A percentile compares a stretch with the other conserved stretches of the same genome.
These are phyloP conservation scores for Campoplex capitator DNA, from an alignment of 2,888 invertebrate species.

Conservation along the genomic window DNA sequence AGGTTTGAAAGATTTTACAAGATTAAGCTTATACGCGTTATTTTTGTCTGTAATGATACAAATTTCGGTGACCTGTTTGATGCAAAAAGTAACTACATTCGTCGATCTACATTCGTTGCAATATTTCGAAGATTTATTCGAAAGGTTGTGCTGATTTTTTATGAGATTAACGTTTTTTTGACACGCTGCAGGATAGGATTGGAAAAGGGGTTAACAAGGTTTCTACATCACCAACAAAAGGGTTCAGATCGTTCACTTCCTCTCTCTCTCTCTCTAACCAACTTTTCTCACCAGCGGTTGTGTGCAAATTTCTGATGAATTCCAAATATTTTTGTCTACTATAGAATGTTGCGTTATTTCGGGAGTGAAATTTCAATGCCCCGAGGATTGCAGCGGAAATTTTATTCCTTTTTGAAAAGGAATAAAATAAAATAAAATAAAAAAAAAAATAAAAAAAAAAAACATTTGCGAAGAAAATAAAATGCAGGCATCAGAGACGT, in stretches of 20 bases:
- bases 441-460: no score
- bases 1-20: no score
- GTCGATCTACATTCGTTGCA: not conserved
- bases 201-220: conserved; percentile 1
- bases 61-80: not conserved
- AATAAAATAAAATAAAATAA: no score
- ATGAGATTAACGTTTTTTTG: not conserved
- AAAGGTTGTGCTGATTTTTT: not conserved
- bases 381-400: conserved; percentile 9
- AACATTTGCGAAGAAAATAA: not conserved
- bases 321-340: conserved; percentile 51
- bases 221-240: not conserved
- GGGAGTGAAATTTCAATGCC: not conserved
- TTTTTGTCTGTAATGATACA: no score
- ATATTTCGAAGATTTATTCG: not conserved
- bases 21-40: no score
- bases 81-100: no score
- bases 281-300: not conserved
- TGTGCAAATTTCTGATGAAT: conserved; percentile 53
- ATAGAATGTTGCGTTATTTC: not conserved
- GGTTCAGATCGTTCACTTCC: not conserved
- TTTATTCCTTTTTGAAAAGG: not conserved
- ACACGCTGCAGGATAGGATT: not conserved
- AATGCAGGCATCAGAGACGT: not conserved
- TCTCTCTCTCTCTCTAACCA: no score